These are phyloP conservation scores for Oryzias curvinotus DNA, from an alignment of 2,113 vertebrate species.

Conservation along the genomic window DNA sequence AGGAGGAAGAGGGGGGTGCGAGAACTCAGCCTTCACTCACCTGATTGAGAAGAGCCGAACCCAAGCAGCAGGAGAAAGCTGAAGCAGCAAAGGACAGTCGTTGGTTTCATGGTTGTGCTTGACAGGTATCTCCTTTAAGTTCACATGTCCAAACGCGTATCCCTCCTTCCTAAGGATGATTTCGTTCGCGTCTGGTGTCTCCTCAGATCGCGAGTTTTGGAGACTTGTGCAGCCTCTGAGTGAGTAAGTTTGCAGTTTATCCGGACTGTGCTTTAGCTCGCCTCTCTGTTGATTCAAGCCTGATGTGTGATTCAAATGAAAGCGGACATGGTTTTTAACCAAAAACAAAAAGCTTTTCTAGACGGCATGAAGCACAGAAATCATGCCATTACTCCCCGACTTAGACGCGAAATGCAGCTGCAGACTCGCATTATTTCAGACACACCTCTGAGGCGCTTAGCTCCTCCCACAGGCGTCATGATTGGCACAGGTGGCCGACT, in stretches of 20 bases:
- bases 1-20: conserved; percentile 7
- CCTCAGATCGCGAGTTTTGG: conserved; percentile 49
- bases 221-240: conserved; percentile 49
- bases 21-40: conserved; percentile 74
- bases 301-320: conserved; percentile 14
- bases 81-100: conserved; percentile 76
- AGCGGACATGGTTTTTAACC: conserved; percentile 45
- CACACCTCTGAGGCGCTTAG: conserved; percentile 64
- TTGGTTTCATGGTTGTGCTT: conserved; percentile 76
- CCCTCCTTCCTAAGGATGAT: conserved; percentile 51
- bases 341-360: conserved; percentile 60
- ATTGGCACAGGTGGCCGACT: conserved; percentile 68
- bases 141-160: conserved; percentile 81
- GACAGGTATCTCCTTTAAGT: conserved; percentile 72
- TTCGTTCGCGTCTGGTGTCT: conserved; percentile 32
- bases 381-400: conserved; percentile 78
- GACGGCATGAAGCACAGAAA: conserved; percentile 65
- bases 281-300: conserved; percentile 9
- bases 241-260: conserved; percentile 53
- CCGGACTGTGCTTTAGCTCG: conserved; percentile 25
- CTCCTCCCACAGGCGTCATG: conserved; percentile 51
- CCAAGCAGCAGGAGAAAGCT: conserved; percentile 80
- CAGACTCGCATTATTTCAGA: conserved; percentile 62
- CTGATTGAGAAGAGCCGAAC: conserved; percentile 85
- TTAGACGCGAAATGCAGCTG: conserved; percentile 73